Conservation (phyloP, 1,140 invertebrate species). For the Formica selysi region DNA sequence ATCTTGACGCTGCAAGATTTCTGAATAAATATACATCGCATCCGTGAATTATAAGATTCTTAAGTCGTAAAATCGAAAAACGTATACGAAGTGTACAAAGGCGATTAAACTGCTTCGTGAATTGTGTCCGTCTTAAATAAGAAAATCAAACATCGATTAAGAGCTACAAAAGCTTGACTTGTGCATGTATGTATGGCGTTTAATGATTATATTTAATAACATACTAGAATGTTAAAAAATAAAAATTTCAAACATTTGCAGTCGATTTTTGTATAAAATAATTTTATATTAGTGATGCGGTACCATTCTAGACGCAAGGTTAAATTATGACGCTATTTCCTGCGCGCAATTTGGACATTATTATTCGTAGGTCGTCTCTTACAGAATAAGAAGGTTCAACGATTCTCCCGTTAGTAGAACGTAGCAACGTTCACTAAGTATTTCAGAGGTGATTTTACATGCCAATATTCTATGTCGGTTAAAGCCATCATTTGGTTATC, state of each 20-base stretch:
- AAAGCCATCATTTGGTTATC: slow-evolving; percentile 55
- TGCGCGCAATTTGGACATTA: background rate
- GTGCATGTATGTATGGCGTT: background rate
- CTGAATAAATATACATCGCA: slow-evolving; percentile 24
- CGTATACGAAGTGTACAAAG: background rate
- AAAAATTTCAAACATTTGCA: background rate
- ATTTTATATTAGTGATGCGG: too few relatives aligned
- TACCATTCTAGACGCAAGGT: background rate
- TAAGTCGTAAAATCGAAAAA: slow-evolving; percentile 33
- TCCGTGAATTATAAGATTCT: background rate
- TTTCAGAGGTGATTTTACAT: slow-evolving; percentile 29
- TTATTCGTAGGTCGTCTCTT: background rate
- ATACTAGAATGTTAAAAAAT: background rate
- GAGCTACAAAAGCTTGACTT: background rate
- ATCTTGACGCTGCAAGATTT: slow-evolving; percentile 30
- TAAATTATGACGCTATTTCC: slow-evolving; percentile 33
- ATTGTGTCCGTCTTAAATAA: background rate
- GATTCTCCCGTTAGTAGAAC: background rate
- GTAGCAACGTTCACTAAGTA: slow-evolving; percentile 58
- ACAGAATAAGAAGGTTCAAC: background rate
- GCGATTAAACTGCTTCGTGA: background rate
- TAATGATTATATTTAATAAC: background rate
- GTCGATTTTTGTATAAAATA: background rate
- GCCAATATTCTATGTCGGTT: slow-evolving; percentile 27
- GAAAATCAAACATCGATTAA: background rate